A percentile compares a stretch with the other conserved stretches of the same genome.
These are phyloP conservation scores for Paragorgia papillata DNA, from an alignment of 92 coral and sea anemone species.

Conservation along the genomic window DNA sequence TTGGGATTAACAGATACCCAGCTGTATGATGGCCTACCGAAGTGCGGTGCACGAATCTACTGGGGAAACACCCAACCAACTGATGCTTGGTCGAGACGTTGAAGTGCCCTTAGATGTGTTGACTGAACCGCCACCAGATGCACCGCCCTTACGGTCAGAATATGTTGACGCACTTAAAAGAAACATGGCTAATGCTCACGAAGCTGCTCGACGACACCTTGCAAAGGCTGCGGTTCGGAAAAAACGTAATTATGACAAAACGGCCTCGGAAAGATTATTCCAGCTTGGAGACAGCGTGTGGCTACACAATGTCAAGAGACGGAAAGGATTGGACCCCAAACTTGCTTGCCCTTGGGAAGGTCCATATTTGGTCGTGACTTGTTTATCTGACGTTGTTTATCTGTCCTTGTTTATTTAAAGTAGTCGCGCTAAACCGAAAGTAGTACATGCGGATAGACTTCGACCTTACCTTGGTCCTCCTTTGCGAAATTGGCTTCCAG, in stretches of 20 bases:
- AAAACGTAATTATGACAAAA: slow-evolving; percentile 60
- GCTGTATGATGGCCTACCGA: slow-evolving; percentile 66
- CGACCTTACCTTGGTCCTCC: slow-evolving; percentile 15
- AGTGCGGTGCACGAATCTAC: slow-evolving; percentile 59
- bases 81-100: slow-evolving; percentile 53
- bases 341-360: slow-evolving; percentile 60
- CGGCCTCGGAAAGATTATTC: slow-evolving; percentile 45
- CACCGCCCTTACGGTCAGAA: slow-evolving; percentile 25
- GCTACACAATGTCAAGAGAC: slow-evolving; percentile 55
- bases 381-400: slow-evolving; percentile 58
- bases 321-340: slow-evolving; percentile 55
- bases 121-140: slow-evolving; percentile 43
- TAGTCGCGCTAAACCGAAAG: slow-evolving; percentile 52
- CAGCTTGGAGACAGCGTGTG: slow-evolving; percentile 67
- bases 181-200: slow-evolving; percentile 54
- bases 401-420: slow-evolving; percentile 57
- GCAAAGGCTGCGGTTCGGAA: slow-evolving; percentile 53
- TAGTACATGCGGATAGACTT: slow-evolving; percentile 46
- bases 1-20: slow-evolving; percentile 53
- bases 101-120: slow-evolving; percentile 45
- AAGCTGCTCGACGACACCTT: slow-evolving; percentile 48
- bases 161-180: slow-evolving; percentile 48
- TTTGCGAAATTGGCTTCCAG: slow-evolving; percentile 5
- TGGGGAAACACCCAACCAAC: slow-evolving; percentile 44
- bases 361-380: slow-evolving; percentile 47